phyloP scores from a whole-genome alignment of 1,140 invertebrate genomes.

The Homarus americanus region DNA sequence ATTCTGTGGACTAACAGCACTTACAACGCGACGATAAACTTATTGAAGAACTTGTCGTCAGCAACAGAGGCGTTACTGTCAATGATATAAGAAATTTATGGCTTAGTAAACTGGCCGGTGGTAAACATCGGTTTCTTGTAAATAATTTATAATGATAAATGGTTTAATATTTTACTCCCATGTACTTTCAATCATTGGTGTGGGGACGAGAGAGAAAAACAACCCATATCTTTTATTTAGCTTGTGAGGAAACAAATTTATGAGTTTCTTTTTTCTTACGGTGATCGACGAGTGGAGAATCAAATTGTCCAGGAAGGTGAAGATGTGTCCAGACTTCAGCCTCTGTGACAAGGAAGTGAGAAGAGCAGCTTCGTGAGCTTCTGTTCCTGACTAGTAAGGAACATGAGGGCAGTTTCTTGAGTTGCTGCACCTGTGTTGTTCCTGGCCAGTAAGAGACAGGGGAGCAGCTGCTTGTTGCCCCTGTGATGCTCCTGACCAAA shows the following conservation, averaged over 20 bases:
- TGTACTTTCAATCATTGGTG: background rate
- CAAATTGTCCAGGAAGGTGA: background rate
- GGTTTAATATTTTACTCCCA: constrained; percentile 15
- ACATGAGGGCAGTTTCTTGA: too few species aligned
- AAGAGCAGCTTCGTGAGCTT: too few species aligned
- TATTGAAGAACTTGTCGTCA: background rate
- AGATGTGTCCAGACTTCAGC: background rate
- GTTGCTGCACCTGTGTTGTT: too few species aligned
- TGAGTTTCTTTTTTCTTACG: background rate
- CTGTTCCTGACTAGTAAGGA: too few species aligned
- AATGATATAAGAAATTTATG: background rate
- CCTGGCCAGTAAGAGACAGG: background rate
- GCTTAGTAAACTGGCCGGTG: constrained; percentile 17
- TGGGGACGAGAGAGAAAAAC: background rate
- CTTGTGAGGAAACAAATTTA: background rate
- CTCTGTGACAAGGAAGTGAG: too few species aligned
- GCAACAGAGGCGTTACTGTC: background rate
- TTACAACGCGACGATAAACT: background rate
- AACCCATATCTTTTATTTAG: constrained; percentile 24
- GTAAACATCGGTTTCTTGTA: constrained; percentile 27
- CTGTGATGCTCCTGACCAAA: too few species aligned
- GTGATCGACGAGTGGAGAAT: background rate
- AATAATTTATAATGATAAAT: constrained; percentile 11
- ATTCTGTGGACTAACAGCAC: background rate
- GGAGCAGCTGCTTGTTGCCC: too few species aligned